A percentile compares a stretch with the other conserved stretches of the same genome.
Evolutionary conservation across 2,113 vertebrate genomes (phyloP).

Genomic region (Orcinus orca): DNA sequence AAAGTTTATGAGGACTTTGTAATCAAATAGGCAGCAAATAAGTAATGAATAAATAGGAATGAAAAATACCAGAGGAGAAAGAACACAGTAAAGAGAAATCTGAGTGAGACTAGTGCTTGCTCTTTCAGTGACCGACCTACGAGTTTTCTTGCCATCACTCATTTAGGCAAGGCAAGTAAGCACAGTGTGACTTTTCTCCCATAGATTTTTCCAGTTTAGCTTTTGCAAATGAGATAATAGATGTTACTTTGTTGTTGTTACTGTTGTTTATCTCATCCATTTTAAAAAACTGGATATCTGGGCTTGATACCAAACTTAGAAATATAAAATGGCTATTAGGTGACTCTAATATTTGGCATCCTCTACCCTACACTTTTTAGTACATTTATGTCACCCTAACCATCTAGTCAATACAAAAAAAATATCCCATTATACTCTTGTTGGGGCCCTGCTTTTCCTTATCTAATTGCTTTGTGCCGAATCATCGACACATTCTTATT

Average conservation of each 20-base stretch:
- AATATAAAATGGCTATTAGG: constrained; percentile 8
- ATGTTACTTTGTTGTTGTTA: neutral
- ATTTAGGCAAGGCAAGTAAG: neutral
- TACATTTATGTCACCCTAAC: neutral
- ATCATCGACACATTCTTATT: neutral
- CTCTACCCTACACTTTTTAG: neutral
- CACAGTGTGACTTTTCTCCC: neutral
- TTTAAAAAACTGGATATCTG: neutral
- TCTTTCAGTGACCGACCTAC: neutral
- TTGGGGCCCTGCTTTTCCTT: neutral
- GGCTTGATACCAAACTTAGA: neutral
- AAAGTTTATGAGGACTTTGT: neutral
- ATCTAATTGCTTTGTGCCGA: neutral
- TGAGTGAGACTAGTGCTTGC: neutral
- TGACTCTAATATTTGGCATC: neutral
- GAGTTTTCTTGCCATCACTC: neutral
- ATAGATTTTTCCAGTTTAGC: neutral
- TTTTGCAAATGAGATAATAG: neutral
- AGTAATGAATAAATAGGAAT: neutral
- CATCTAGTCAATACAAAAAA: neutral
- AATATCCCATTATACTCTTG: neutral
- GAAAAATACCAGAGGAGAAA: neutral
- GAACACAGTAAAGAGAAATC: neutral
- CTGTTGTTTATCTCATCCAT: neutral
- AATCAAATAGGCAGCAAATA: neutral